phyloP scores from a whole-genome alignment of 2,888 invertebrate genomes.

The Catocala fraxini region DNA sequence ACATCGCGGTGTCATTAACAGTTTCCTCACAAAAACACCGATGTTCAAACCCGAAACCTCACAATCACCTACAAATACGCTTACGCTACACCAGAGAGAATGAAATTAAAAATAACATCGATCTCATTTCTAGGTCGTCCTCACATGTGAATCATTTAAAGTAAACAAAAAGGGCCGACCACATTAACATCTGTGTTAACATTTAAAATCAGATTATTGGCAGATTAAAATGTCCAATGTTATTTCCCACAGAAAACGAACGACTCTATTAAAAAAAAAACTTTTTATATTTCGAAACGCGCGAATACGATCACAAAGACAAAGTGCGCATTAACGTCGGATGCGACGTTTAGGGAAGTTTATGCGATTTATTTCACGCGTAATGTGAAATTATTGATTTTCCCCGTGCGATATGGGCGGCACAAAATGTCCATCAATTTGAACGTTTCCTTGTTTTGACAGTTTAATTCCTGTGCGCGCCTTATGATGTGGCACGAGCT shows the following conservation, averaged over 20 bases:
- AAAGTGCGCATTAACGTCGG: slow-evolving; percentile 36
- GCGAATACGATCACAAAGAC: slow-evolving; percentile 32
- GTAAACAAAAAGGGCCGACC: neutral
- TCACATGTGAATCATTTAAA: neutral
- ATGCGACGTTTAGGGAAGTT: slow-evolving; percentile 37
- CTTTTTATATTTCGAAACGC: slow-evolving; percentile 26
- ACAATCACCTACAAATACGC: no score
- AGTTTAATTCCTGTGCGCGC: slow-evolving; percentile 49
- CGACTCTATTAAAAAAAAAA: slow-evolving; percentile 4
- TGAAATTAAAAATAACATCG: no score
- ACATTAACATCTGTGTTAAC: neutral
- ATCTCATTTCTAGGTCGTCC: no score
- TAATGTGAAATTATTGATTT: slow-evolving; percentile 30
- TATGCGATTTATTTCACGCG: slow-evolving; percentile 22
- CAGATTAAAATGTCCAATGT: neutral
- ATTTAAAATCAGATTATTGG: neutral
- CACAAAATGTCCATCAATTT: slow-evolving; percentile 43
- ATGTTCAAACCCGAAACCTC: no score
- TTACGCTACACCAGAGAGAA: no score
- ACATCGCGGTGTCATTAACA: no score
- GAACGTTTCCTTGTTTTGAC: slow-evolving; percentile 61
- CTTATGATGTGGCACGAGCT: slow-evolving; percentile 5
- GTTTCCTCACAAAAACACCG: no score
- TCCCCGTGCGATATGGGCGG: slow-evolving; percentile 24
- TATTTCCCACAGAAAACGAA: slow-evolving; percentile 1